These are phyloP conservation scores for Tachysurus fulvidraco DNA, from an alignment of 2,113 vertebrate genomes.

Conservation along the genomic window DNA sequence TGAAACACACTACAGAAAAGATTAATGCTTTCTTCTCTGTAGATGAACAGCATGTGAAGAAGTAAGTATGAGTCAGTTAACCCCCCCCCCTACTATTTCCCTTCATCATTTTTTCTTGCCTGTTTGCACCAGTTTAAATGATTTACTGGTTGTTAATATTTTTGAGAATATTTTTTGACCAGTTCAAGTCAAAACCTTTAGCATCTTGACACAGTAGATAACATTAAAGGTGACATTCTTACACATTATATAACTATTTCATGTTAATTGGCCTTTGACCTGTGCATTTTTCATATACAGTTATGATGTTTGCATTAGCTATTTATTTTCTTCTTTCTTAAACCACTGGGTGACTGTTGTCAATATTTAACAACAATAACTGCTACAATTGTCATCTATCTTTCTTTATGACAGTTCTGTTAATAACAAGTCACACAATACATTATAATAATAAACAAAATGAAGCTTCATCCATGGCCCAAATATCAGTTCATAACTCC, in stretches of 20 bases:
- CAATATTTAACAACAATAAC: not conserved
- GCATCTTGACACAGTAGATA: not conserved
- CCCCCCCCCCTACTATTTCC: too few relatives aligned
- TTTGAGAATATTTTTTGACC: not conserved
- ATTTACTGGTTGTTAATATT: not conserved
- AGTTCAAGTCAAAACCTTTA: not conserved
- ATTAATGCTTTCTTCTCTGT: constrained; percentile 43
- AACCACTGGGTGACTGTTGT: not conserved
- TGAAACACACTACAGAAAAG: constrained; percentile 40
- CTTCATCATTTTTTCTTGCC: not conserved
- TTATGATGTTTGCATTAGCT: not conserved
- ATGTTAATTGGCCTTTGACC: not conserved
- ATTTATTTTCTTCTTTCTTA: not conserved
- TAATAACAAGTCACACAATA: not conserved
- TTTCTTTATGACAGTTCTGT: not conserved
- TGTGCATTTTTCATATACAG: not conserved
- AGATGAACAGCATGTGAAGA: too few relatives aligned
- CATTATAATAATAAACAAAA: not conserved
- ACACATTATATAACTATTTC: not conserved
- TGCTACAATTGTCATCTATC: not conserved
- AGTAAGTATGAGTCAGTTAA: constrained; percentile 43
- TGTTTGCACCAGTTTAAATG: not conserved
- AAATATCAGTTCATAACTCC: not conserved
- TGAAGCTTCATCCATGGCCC: not conserved
- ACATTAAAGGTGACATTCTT: not conserved